Evolutionary conservation across 2,113 vertebrate genomes (phyloP).

Genomic region (Ailurus styani): DNA sequence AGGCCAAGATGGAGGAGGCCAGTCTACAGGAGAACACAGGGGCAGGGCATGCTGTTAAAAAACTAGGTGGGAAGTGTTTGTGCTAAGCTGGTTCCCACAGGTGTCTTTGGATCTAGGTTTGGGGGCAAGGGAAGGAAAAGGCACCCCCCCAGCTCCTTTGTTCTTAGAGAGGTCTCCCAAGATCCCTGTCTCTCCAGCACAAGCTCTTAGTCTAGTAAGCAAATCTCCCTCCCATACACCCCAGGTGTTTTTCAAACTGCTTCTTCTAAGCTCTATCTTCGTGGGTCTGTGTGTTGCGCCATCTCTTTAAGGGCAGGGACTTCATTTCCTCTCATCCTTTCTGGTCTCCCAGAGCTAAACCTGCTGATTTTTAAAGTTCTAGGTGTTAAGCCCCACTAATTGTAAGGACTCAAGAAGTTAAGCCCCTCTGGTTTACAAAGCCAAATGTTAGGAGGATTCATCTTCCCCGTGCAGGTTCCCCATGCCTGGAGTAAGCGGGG

Average conservation of each 20-base stretch:
- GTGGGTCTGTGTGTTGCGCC: background rate
- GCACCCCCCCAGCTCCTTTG: background rate
- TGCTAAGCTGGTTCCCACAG: background rate
- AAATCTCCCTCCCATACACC: background rate
- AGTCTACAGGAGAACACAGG: background rate
- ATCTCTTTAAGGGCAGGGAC: background rate
- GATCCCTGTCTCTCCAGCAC: background rate
- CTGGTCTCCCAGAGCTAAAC: background rate
- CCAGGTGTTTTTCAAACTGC: background rate
- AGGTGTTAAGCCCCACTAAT: background rate
- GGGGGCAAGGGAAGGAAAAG: background rate
- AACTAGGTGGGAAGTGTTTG: background rate
- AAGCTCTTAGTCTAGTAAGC: background rate
- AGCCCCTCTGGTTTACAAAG: background rate
- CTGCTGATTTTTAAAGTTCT: background rate
- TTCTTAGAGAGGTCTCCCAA: background rate
- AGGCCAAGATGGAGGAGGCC: background rate
- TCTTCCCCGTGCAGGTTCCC: background rate
- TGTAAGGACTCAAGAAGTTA: background rate
- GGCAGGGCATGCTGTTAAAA: background rate
- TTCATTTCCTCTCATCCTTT: background rate
- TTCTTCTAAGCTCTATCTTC: background rate
- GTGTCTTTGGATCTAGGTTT: background rate
- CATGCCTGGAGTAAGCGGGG: background rate
- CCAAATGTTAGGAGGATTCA: background rate